Conservation (phyloP, 2,113 vertebrate genomes). For the Apaloderma vittatum region DNA sequence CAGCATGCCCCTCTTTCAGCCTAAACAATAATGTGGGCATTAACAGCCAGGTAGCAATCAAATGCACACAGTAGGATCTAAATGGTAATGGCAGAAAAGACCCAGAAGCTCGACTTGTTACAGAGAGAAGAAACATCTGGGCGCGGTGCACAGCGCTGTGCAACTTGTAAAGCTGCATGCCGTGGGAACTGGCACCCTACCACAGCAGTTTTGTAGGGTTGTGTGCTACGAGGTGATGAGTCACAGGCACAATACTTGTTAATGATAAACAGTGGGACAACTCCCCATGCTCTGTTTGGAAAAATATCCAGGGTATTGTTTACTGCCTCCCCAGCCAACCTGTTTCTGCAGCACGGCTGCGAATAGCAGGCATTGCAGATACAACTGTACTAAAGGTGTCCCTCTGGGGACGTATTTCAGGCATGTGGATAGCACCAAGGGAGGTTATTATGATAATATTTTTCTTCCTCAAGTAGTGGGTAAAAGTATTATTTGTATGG, state of each 20-base stretch:
- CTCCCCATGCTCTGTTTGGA: not conserved
- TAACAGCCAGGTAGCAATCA: not conserved
- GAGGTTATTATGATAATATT: not conserved
- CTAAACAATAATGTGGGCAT: not conserved
- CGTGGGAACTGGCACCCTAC: not conserved
- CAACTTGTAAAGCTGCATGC: rapidly evolving
- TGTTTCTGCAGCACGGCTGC: not conserved
- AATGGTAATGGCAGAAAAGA: not conserved
- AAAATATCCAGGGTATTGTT: constrained; percentile 11
- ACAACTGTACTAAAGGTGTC: not conserved
- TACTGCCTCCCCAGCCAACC: constrained; percentile 8
- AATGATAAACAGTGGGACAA: constrained; percentile 28
- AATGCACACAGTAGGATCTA: not conserved
- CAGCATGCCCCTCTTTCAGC: not conserved
- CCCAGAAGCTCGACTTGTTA: not conserved
- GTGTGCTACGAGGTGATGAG: not conserved
- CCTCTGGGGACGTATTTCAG: not conserved
- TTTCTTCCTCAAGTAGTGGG: not conserved
- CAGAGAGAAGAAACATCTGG: not conserved
- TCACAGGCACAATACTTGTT: not conserved
- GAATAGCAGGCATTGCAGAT: not conserved
- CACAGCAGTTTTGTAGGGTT: not conserved
- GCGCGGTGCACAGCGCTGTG: not conserved
- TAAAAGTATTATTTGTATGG: not conserved
- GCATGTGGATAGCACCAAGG: not conserved